Evolutionary conservation across 2,797 vertebrate genomes (phyloP), one percentile per base, ranked within the genome.

Genomic region (Chrosomus eos): DNA sequence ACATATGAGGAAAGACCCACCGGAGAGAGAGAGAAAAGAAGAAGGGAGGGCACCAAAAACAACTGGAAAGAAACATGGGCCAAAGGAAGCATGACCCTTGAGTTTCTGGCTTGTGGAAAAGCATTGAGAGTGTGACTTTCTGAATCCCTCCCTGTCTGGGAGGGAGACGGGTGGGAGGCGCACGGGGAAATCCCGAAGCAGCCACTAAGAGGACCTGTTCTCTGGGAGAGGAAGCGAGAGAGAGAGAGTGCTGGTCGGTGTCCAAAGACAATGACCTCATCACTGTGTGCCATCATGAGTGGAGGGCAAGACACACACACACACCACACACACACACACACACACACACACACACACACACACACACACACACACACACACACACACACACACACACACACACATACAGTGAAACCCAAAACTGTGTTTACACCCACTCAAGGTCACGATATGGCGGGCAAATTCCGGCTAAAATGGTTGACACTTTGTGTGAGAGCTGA

Each of bases 211-310:
- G 79, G 82, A 88, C 83, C 87, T 87, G 85, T 81, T 88, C 84
- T 76, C 83, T 87, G 76, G 81, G 51, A 89, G 76, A 85, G 68
- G 77, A 88, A 86, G 62, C n/a, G 64, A 79, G 66, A 81, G 80
- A 21, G n/a, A 48, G 26, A 48, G 85, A 72, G 28, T 73, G 68
- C 76, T 86, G 88, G 72, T 85, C 86, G 66, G 26, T 40, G 83
- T 88, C 86, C 86, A 86, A 85, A 91, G 90, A 89, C 89, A 89
- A 76, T 89, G 90, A 90, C 88, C 83, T 90, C 89, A 91, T 90
- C 77, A 64, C 48, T 55, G 40, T 82, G 80, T 66, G 73, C 81
- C 64, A 70, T 84, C 60, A 53, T 45, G 33, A 81, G 33, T 67
- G 40, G 33, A 85, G 48, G 72, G 62, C 87, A 81, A 26, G 38